Conservation (phyloP, 2,113 vertebrate genomes). For the Esox niger region DNA sequence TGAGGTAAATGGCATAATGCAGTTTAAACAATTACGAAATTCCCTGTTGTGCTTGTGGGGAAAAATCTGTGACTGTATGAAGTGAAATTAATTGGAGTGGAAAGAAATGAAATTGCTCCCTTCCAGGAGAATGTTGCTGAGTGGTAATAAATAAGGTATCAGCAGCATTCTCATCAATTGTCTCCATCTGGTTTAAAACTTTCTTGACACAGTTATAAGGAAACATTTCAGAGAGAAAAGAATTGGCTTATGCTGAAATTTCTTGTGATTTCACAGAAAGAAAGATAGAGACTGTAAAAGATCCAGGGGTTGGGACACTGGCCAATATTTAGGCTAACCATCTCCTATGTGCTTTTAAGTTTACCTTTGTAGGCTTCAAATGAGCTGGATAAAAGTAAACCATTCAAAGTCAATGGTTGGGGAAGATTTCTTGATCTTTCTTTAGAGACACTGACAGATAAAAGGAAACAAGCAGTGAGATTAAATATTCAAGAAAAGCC, state of each 20-base stretch:
- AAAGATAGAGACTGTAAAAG: neutral
- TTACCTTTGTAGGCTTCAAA: slow-evolving; percentile 49
- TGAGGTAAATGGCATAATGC: neutral
- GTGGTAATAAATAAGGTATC: neutral
- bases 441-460: slow-evolving; percentile 54
- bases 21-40: neutral
- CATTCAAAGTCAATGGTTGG: slow-evolving; percentile 50
- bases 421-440: slow-evolving; percentile 53
- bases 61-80: neutral
- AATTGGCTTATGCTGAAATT: neutral
- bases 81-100: neutral
- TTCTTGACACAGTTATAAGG: neutral
- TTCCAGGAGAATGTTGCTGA: neutral
- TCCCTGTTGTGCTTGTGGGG: neutral
- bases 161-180: neutral
- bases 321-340: slow-evolving; percentile 1
- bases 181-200: neutral
- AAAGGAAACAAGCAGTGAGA: slow-evolving; percentile 64
- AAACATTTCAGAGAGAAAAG: neutral
- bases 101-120: neutral
- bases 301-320: neutral
- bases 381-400: slow-evolving; percentile 58
- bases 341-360: slow-evolving; percentile 19
- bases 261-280: neutral
- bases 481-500: slow-evolving; percentile 72